Base-by-base conservation (phyloP, 2,888 invertebrate species). In the Chalcosyrphus nemorum region DNA sequence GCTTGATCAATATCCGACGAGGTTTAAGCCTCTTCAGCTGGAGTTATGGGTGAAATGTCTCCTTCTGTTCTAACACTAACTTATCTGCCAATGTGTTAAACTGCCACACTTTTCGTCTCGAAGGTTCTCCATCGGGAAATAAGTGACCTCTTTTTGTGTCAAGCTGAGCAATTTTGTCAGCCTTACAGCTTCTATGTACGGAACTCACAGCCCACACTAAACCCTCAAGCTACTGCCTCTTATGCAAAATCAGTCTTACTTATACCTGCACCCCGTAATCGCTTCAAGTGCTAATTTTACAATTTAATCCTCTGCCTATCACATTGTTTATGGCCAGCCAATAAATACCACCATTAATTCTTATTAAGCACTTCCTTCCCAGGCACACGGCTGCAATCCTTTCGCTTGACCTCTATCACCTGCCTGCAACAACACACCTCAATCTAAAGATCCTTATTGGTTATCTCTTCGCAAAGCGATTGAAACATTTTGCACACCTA, bases 401-500 rank as follows among this genome's bases (percentile, higher is more conserved):
- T 84, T 74, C 80, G 65, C 38, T 80, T 84, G 84, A 84, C 84
- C 80, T 70, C 80, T 38, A 70, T 80, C 80, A 84, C 84, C 84
- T 84, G 80, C 63, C 75, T 74, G 80, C 65, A 70, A 84, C 35
- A 15, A 65, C 57, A 19, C 29, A 61, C 68, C 70, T 43, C 70
- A 76, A 45, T 24, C 65, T 45, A 35, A 21, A 61, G 72, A 82
- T 82, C 78, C 78, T 63, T 78, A 78, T 66, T 72, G 82, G 76
- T 50, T 65, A 52, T 19, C 38, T 11, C 17, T 17, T n/a, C 41
- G 21, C 52, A 24, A 54, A 52, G 4, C 66, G 52, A 84, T 84
- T 84, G 84, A 84, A 80, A 80, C 80, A 80, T 84, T 84, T 71
- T 80, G 78, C 80, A 54, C 82, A 59, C 54, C 59, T 82, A 82